A percentile compares a stretch with the other conserved stretches of the same genome.
phyloP scores from a whole-genome alignment of 2,113 vertebrate species.

The Pseudolaguvia tuberculata region DNA sequence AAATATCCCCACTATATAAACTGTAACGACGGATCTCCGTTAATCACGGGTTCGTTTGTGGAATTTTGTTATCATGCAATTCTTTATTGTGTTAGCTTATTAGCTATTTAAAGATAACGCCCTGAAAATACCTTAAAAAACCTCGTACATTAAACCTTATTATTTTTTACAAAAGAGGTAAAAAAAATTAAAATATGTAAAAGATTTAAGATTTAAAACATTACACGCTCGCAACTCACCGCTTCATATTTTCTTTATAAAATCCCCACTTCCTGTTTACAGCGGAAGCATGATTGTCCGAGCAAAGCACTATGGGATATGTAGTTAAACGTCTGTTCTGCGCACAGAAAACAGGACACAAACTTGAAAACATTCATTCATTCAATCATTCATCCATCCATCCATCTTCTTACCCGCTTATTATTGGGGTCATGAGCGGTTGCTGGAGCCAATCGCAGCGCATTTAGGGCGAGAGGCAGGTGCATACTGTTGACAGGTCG shows the following conservation, averaged over 20 bases:
- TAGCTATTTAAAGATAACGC: not conserved
- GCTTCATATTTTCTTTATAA: constrained; percentile 54
- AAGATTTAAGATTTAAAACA: not conserved
- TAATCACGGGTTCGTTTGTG: too few species aligned
- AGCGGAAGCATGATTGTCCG: constrained; percentile 26
- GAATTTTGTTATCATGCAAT: not conserved
- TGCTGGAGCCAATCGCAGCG: too few species aligned
- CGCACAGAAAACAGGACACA: too few species aligned
- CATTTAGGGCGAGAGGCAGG: too few species aligned
- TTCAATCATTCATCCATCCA: too few species aligned
- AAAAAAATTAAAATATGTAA: not conserved
- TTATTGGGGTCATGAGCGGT: too few species aligned
- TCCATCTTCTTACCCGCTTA: too few species aligned
- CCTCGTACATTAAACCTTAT: too few species aligned
- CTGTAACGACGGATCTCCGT: too few species aligned
- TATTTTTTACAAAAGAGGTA: not conserved
- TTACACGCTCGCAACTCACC: constrained; percentile 56
- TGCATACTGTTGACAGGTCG: too few species aligned
- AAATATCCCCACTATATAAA: too few species aligned
- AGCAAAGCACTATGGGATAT: constrained; percentile 58
- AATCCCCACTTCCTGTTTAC: constrained; percentile 36
- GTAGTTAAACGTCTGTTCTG: constrained; percentile 49
- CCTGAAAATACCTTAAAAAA: not conserved
- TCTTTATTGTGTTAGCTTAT: not conserved
- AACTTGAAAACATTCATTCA: too few species aligned